Evolutionary conservation across 2,888 invertebrate genomes (phyloP).

Genomic region (Trichopoda pennipes): DNA sequence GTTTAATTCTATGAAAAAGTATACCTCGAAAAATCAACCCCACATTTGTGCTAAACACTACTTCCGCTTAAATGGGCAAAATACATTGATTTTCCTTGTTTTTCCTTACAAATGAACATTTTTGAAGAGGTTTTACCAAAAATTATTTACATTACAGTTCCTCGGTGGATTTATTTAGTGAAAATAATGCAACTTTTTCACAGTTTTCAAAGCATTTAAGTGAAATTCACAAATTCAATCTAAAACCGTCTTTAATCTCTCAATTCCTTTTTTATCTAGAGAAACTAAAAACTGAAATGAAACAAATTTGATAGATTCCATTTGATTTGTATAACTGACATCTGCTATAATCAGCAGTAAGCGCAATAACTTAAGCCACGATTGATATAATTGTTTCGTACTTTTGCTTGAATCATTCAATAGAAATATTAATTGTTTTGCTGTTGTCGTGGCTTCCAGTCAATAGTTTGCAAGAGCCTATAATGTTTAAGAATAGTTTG

Average conservation of each 20-base stretch:
- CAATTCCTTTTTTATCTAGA: not conserved
- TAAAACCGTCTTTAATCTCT: not conserved
- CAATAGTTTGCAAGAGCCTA: not conserved
- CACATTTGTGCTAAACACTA: conserved; percentile 11
- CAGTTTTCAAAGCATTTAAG: not conserved
- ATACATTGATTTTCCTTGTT: conserved; percentile 7
- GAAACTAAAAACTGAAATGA: conserved; percentile 30
- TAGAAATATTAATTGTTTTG: not conserved
- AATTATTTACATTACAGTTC: conserved; percentile 11
- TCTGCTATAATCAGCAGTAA: conserved; percentile 41
- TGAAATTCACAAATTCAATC: not conserved
- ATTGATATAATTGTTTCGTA: conserved; percentile 27
- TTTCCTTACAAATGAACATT: not conserved
- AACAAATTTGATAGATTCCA: conserved; percentile 45
- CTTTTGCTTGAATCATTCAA: not conserved
- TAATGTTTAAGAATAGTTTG: no score
- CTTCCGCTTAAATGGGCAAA: conserved; percentile 23
- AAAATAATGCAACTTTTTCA: conserved; percentile 48
- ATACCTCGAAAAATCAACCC: conserved; percentile 15
- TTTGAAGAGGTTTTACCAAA: not conserved
- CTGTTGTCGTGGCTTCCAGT: not conserved
- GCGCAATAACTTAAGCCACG: conserved; percentile 31
- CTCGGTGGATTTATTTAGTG: conserved; percentile 21
- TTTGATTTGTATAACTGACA: conserved; percentile 33
- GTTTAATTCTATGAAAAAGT: conserved; percentile 23